Base-by-base conservation (phyloP, 2,113 vertebrate species). In the Cavia aperea region DNA sequence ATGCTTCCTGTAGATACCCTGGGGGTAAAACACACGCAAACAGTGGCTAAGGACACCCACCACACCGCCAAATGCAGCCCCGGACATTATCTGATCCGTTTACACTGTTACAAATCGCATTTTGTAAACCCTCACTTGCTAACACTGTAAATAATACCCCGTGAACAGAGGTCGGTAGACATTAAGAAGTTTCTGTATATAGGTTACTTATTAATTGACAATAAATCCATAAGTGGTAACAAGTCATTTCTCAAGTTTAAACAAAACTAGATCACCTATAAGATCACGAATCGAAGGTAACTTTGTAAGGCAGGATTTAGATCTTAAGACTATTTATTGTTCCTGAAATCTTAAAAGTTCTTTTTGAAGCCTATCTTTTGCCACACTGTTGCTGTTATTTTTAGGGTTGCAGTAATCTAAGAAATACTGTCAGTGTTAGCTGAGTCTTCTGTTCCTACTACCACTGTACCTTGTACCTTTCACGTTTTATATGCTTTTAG, bases 1-100 rank as follows among this genome's bases (percentile, higher is more conserved):
- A 99, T 65, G 99, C 99, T 97, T 99, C 99, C 94, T 99, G 99
- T 63, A 99, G 98, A 95, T 99, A 99, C 85, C 99, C 99, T 99
- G 95, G 54, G 93, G 46, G 96, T 60, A 94, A 96, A 49, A 90
- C 21, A 92, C 23, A 87, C 24, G 49, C 43, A 62, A 88, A 93
- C 58, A 88, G 78, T 72, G 36, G 92, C 24, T 56, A 12, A 46
- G 89, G 90, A 39, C 66, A 63, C 11, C 54, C 73, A 73, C n/a
- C 75, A 88, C 84, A 78, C 4, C 2, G 31, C 12, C 36, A 86
- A 83, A 72, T 15, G 81, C 68, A 93, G 58, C 65, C 12, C 66
- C 3, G n/a, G 29, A 36, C n/a, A 49, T 56, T 21, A 83, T 54
- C 26, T 43, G 10, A 87, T 49, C 60, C 70, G n/a, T 81, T 93